Conservation (phyloP, 1,140 invertebrate genomes). For the Drosophila sturtevanti region DNA sequence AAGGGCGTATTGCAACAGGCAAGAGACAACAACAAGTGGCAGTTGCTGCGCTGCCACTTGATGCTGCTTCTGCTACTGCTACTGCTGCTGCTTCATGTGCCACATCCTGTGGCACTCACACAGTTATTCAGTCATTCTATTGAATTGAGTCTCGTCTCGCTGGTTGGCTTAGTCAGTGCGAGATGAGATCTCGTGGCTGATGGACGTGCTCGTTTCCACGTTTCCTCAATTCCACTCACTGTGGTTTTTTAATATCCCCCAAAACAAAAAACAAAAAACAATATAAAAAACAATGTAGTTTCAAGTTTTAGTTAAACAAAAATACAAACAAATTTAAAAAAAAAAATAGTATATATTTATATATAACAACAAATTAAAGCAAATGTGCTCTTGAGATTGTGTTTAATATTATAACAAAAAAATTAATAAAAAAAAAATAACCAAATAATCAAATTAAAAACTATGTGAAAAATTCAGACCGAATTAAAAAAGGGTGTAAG, state of each 20-base stretch:
- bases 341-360: no score
- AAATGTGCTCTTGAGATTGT: slow-evolving; percentile 42
- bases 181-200: slow-evolving; percentile 83
- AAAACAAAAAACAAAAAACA: not conserved
- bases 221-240: slow-evolving; percentile 25
- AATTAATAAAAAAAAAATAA: slow-evolving; percentile 15
- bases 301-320: slow-evolving; percentile 19
- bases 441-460: slow-evolving; percentile 31
- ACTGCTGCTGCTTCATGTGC: slow-evolving; percentile 35
- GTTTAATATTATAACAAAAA: slow-evolving; percentile 19
- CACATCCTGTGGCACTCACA: slow-evolving; percentile 37
- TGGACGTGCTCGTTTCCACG: slow-evolving; percentile 80
- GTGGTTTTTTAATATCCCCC: not conserved
- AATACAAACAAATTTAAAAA: slow-evolving; percentile 6
- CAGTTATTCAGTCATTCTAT: slow-evolving; percentile 14
- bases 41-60: slow-evolving; percentile 39
- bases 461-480: slow-evolving; percentile 61
- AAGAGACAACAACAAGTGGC: slow-evolving; percentile 70
- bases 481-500: slow-evolving; percentile 59
- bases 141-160: slow-evolving; percentile 48
- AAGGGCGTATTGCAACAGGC: slow-evolving; percentile 54
- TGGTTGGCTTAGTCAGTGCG: slow-evolving; percentile 71
- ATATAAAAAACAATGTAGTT: slow-evolving; percentile 42
- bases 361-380: slow-evolving; percentile 12
- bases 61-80: slow-evolving; percentile 21